Evolutionary conservation across 64 coral and sea anemone species (phyloP), one percentile per base, ranked within the genome.

Genomic region (Montipora cactus): DNA sequence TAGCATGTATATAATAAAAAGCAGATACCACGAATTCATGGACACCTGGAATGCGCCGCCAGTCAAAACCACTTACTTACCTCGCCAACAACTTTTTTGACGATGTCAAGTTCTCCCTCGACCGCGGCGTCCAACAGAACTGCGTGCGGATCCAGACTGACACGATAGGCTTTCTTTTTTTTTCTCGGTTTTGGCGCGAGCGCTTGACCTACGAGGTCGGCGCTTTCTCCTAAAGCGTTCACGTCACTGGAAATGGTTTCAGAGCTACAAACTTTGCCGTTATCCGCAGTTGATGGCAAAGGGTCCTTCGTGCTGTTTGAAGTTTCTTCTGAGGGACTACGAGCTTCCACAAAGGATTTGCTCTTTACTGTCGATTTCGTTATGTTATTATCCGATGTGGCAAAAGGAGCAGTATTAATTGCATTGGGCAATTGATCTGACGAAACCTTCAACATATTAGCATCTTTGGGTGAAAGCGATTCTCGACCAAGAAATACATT

Each of bases 41-140:
- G 37, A 2, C 37, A 37, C 37, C 37, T 37, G 37, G 37, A 37
- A 37, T 37, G 37, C 37, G 37, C 37, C 37, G 37, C 37, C 37
- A 37, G 37, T 37, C 37, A 37, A 0, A 18, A 68, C n/a, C 18
- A 68, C 8, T 81, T 7, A 85, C 92, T 81, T 89, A 97, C 93
- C 94, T 94, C 68, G 12, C 77, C 88, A 81, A 99, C 92, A 15
- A 96, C 69, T 59, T 64, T 71, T 44, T 94, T 99, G 46, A 99
- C 97, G 71, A 96, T 83, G 25, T 99, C 97, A 37, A 99, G 73
- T 67, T 99, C 97, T 19, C 97, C 97, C 61, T 99, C 97, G 37
- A 99, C 84, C n/a, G 97, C 95, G 2, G 97, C 97, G 7, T 99
- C 94, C 16, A 99, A 89, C 10, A 99, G 70, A 44, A 99, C 97